Base-by-base conservation (phyloP, 2,113 vertebrate species). In the Physeter macrocephalus region DNA sequence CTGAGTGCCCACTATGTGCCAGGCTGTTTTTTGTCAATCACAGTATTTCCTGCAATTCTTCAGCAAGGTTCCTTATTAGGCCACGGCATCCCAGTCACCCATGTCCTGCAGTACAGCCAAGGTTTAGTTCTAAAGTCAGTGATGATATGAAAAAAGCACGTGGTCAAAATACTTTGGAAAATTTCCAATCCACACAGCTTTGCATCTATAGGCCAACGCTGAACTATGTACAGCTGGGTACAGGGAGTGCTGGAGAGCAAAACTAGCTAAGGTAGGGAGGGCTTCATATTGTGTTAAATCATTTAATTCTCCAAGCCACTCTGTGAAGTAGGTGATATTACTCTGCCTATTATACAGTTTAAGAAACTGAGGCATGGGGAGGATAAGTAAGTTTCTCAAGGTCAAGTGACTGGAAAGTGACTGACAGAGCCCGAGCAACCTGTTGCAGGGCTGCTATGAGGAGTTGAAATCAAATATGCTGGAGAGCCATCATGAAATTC, bases 201-300 rank as follows among this genome's bases (percentile, higher is more conserved):
- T 88, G 39, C 1, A 14, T 36, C 46, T 52, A 1, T 3, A 84
- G 52, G 0, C 4, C 39, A 18, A 3, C 0, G 9, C 14, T 49
- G 6, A 10, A 4, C 5, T 13, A 1, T 0, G 29, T 8, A 4
- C 6, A 20, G 0, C 13, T 27, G 2, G 8, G 27, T 17, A 5
- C 4, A 29, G 18, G 12, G 23, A 12, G 13, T 4, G 13, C 61
- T 29, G 11, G 66, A 66, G 36, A 49, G 8, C 39, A 67, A 21
- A 6, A 0, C 12, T 3, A 74, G 61, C 39, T 71, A 8, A 12
- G 6, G 13, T 21, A 1, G 17, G 12, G 29, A 59, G 41, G 13
- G 39, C 31, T 59, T 59, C 29, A 20, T 0, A 11, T 31, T n/a
- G 36, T 36, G 66, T 54, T 72, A 61, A n/a, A 13, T 41, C 36